Base-by-base conservation (phyloP, 2,113 vertebrate species). In the Ondatra zibethicus region DNA sequence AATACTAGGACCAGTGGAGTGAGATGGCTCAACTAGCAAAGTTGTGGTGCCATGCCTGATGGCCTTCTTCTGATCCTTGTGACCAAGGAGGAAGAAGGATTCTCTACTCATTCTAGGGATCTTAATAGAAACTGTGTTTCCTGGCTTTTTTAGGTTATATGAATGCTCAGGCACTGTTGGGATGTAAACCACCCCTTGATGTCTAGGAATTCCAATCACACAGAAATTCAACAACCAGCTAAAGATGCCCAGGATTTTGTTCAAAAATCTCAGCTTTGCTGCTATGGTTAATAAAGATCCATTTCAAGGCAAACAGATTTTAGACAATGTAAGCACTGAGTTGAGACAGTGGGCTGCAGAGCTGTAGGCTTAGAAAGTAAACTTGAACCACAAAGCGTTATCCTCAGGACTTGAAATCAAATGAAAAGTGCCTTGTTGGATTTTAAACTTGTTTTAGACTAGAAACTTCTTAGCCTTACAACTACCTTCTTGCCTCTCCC, bases 41-140 rank as follows among this genome's bases (percentile, higher is more conserved):
- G 16, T 1, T 36, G 3, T 78, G 39, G 23, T 63, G 58, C 58
- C 58, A 21, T 58, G 19, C 19, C 58, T 58, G 19, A 58, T 58
- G 58, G 6, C 6, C 65, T 66, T 13, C 11, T 17, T 80, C 52
- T 36, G 16, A 55, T 80, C 7, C 29, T 9, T 36, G 77, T 33
- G 31, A 21, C 50, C 19, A 31, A 55, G 4, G 31, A 3, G 33
- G 14, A 31, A 78, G 27, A 78, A 80, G 12, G 42, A 52, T 25
- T 81, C 50, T 29, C 2, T 21, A 9, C 25, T 55, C 3, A 50
- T 10, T 77, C 3, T 58, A 1, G 0, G 0, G n/a, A 29, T 0
- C 14, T 39, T 36, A 14, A 21, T 1, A 23, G 7, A 36, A 23
- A 88, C 65, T 36, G 6, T 29, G 0, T 31, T 73, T 73, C 73